A percentile compares a stretch with the other conserved stretches of the same genome.
Conservation (phyloP, 2,888 invertebrate genomes). For the Phengaris arion region DNA sequence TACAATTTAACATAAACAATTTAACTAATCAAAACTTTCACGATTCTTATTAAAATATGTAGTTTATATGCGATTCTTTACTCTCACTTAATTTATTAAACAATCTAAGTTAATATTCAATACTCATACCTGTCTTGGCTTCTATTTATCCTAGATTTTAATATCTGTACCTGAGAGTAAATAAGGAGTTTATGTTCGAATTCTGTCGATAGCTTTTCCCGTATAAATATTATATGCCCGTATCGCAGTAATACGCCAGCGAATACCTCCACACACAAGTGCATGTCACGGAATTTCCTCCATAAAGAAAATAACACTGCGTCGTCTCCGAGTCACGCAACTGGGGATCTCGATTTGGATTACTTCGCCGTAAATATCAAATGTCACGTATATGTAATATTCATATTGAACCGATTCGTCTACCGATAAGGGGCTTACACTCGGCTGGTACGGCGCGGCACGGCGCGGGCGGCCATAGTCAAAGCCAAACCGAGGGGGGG, state of each 20-base stretch:
- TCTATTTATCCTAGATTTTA: not conserved
- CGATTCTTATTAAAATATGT: no score
- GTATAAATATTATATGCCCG: not conserved
- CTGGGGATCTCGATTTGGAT: conserved; percentile 64
- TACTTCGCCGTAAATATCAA: conserved; percentile 75
- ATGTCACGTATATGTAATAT: conserved; percentile 76
- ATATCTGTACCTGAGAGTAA: not conserved
- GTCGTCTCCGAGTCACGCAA: conserved; percentile 59
- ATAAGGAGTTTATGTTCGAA: conserved; percentile 6
- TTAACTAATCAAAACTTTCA: no score
- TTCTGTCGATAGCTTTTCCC: conserved; percentile 2
- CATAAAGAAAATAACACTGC: conserved; percentile 50
- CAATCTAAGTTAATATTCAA: no score
- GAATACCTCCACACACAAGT: conserved; percentile 49
- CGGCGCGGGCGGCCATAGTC: conserved; percentile 56
- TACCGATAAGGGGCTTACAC: conserved; percentile 71
- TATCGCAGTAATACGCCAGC: not conserved
- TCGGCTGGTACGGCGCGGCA: conserved; percentile 68
- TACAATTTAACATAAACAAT: no score
- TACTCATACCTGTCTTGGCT: not conserved
- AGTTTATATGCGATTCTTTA: no score
- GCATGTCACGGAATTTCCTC: conserved; percentile 19
- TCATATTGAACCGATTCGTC: conserved; percentile 75
- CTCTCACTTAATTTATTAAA: no score
- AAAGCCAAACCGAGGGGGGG: conserved; percentile 60